A percentile compares a stretch with the other conserved stretches of the same genome.
Evolutionary conservation across 2,113 vertebrate species (phyloP).

Genomic region (Sinocyclocheilus maitianheensis): DNA sequence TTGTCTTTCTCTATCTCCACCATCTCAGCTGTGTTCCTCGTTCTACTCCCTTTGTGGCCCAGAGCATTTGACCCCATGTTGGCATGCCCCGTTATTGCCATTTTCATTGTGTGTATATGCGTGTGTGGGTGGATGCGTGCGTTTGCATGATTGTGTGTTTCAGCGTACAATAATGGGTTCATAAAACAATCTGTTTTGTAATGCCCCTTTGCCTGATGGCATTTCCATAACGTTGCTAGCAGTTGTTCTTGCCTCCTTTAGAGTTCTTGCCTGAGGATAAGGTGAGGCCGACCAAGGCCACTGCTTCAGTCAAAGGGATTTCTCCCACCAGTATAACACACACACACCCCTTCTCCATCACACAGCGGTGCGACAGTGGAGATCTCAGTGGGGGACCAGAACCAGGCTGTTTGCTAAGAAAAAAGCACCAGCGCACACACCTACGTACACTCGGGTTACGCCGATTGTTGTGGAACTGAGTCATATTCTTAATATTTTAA

Average conservation of each 20-base stretch:
- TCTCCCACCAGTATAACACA: constrained; percentile 25
- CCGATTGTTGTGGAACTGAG: constrained; percentile 20
- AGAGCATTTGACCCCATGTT: constrained; percentile 30
- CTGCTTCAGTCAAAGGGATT: constrained; percentile 41
- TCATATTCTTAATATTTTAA: constrained; percentile 39
- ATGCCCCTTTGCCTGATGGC: constrained; percentile 42
- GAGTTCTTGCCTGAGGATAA: constrained; percentile 42
- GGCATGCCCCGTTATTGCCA: constrained; percentile 13
- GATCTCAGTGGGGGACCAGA: constrained; percentile 60
- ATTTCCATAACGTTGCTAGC: constrained; percentile 33
- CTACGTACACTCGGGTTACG: not conserved
- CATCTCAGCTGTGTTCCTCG: not conserved
- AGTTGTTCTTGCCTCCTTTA: constrained; percentile 40
- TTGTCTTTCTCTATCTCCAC: constrained; percentile 26
- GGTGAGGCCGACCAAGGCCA: constrained; percentile 43
- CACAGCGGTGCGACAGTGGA: constrained; percentile 33
- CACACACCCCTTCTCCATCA: constrained; percentile 32
- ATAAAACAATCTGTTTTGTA: constrained; percentile 45
- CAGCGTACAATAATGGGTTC: constrained; percentile 39
- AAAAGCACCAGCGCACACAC: constrained; percentile 51
- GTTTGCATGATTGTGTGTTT: constrained; percentile 39
- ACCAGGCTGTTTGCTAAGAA: constrained; percentile 56
- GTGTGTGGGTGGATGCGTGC: constrained; percentile 24
- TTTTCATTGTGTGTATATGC: constrained; percentile 29
- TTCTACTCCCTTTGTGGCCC: not conserved